phyloP scores from a whole-genome alignment of 2,888 invertebrate species.

The Dasysyrphus albostriatus region DNA sequence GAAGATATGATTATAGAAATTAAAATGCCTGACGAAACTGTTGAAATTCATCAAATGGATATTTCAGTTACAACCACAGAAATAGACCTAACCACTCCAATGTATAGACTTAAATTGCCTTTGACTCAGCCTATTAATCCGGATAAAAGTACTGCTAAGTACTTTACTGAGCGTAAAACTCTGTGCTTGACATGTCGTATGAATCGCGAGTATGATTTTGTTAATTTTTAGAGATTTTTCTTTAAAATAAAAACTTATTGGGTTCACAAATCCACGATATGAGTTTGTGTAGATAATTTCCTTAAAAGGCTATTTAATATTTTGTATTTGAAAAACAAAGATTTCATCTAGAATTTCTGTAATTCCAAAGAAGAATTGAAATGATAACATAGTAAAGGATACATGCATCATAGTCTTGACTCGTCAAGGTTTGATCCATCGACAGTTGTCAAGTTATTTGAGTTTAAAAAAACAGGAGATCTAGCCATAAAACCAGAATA shows the following conservation, averaged over 20 bases:
- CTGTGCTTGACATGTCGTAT: constrained; percentile 90
- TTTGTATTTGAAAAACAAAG: too few species aligned
- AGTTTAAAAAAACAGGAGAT: too few species aligned
- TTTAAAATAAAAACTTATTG: not conserved
- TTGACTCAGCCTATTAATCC: constrained; percentile 93
- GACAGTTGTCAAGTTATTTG: too few species aligned
- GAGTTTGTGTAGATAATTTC: too few species aligned
- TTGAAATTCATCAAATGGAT: constrained; percentile 88
- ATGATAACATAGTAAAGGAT: too few species aligned
- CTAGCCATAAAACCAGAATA: too few species aligned
- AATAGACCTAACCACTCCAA: constrained; percentile 87
- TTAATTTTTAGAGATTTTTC: constrained; percentile 89
- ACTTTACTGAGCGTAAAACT: constrained; percentile 88
- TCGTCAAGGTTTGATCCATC: too few species aligned
- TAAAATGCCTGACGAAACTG: constrained; percentile 89
- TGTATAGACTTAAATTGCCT: constrained; percentile 89
- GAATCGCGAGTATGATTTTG: constrained; percentile 91
- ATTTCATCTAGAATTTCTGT: too few species aligned
- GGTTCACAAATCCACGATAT: too few species aligned
- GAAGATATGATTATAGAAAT: constrained; percentile 93
- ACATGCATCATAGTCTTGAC: too few species aligned
- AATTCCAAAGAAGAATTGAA: too few species aligned
- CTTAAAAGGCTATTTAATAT: too few species aligned
- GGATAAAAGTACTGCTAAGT: constrained; percentile 91
- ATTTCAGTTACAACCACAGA: constrained; percentile 87